Base-by-base conservation (phyloP, 2,113 vertebrate genomes). In the Neofelis nebulosa region DNA sequence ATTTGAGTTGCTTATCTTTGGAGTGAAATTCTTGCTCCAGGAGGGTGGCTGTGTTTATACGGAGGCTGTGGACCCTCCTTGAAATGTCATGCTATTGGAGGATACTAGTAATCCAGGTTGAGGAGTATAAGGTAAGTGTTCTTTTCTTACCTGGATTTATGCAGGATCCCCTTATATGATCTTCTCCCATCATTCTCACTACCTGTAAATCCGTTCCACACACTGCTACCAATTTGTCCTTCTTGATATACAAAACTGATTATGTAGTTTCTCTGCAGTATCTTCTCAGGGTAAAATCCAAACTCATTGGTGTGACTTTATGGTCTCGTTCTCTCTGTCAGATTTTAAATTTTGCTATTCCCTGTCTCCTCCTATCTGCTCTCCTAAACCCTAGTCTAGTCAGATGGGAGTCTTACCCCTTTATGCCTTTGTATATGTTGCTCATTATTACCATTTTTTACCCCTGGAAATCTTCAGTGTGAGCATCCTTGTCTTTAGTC, bases 151-250 rank as follows among this genome's bases (percentile, higher is more conserved):
- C 38, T n/a, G 48, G 11, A 69, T 65, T 82, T 93, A 14, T 33
- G 5, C 33, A 63, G 18, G 8, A 27, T 88, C 33, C 11, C 38
- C 27, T 52, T 85, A 31, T 1, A 27, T 50, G 8, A 21, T 52
- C 81, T 33, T n/a, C 41, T 10, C 55, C 31, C 3, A 48, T 74
- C 33, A 23, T 50, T 95, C 63, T 33, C 18, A 45, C 27, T 65
- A 21, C 73, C 38, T 94, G 18, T 5, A 25, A 16, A 25, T 80
- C 73, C 45, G 4, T 78, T 31, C 89, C 50, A 4, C 18, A n/a
- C 11, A 69, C 2, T 0, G 0, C 21, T 76, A 16, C 48, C 7
- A 23, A 5, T n/a, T 48, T 7, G 0, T n/a, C n/a, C 38, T 79
- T 29, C 18, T 48, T 88, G 69, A 33, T 65, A 48, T 23, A 27